phyloP scores from a whole-genome alignment of 2,797 vertebrate species.

The Peromyscus aztecus region DNA sequence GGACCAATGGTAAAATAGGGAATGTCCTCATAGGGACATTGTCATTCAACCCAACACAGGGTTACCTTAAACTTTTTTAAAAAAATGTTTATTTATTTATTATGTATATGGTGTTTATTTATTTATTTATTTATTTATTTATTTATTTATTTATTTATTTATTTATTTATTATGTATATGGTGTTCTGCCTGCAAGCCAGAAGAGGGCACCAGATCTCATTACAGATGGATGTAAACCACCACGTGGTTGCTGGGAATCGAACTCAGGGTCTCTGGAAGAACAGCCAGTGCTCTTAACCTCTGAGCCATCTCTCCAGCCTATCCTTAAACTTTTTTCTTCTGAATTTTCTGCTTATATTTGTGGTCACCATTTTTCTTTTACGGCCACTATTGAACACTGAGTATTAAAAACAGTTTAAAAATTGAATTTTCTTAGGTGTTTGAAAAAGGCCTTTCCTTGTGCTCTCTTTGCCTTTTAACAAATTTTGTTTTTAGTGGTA shows the following conservation, averaged over 20 bases:
- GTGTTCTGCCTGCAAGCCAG: too few relatives aligned
- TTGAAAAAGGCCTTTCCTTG: neutral
- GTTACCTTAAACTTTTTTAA: neutral
- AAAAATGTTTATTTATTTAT: too few relatives aligned
- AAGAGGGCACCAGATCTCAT: too few relatives aligned
- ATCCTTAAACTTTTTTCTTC: neutral
- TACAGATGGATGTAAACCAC: too few relatives aligned
- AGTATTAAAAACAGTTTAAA: neutral
- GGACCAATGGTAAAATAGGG: neutral
- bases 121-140: too few relatives aligned
- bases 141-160: too few relatives aligned
- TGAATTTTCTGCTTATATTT: constrained; percentile 1
- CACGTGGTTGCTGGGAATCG: too few relatives aligned
- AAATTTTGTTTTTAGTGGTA: neutral
- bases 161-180: too few relatives aligned
- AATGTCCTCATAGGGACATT: neutral
- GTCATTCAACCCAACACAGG: neutral
- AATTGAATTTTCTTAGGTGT: neutral
- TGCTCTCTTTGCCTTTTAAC: neutral
- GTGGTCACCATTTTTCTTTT: neutral
- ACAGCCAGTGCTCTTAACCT: too few relatives aligned
- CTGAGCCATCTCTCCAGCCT: too few relatives aligned
- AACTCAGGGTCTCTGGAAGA: too few relatives aligned
- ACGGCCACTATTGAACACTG: neutral
- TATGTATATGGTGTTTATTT: too few relatives aligned